Evolutionary conservation across 2,797 vertebrate species (phyloP).

Genomic region (Lophius americanus): DNA sequence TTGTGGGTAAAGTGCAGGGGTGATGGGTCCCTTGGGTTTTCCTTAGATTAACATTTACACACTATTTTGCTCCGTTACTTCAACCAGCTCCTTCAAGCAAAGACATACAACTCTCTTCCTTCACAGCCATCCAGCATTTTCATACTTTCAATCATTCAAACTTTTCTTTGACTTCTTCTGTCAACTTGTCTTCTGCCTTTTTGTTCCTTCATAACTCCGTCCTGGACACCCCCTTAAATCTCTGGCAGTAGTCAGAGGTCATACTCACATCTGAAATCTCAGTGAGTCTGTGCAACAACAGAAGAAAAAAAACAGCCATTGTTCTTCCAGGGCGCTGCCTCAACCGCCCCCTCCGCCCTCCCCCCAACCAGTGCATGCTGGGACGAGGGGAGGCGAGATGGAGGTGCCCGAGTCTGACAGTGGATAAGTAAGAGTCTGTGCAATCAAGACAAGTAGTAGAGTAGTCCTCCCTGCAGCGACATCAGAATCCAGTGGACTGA

Average conservation of each 20-base stretch:
- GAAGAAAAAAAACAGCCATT: conserved; percentile 6
- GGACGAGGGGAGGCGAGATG: conserved; percentile 27
- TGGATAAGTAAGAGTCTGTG: conserved; percentile 13
- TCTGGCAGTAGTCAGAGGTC: conserved; percentile 15
- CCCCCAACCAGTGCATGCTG: conserved; percentile 65
- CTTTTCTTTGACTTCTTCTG: conserved; percentile 10
- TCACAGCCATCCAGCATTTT: conserved; percentile 40
- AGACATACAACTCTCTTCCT: conserved; percentile 44
- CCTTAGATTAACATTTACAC: conserved; percentile 61
- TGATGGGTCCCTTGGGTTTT: conserved; percentile 70
- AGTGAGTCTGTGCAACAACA: conserved; percentile 16
- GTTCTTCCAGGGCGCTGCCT: conserved; percentile 43
- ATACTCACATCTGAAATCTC: conserved; percentile 1
- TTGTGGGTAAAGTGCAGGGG: conserved; percentile 84
- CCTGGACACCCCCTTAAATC: conserved; percentile 12
- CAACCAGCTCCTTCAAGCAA: conserved; percentile 47
- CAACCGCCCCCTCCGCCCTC: background rate
- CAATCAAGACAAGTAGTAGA: conserved; percentile 1
- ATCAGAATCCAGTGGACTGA: conserved; percentile 83
- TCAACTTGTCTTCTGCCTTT: conserved; percentile 38
- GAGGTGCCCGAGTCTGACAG: conserved; percentile 30
- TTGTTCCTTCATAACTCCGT: conserved; percentile 32
- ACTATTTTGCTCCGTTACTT: conserved; percentile 55
- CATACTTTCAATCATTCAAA: conserved; percentile 27
- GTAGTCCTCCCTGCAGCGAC: conserved; percentile 3